Conservation (phyloP, 2,113 vertebrate genomes). For the Pipa parva region DNA sequence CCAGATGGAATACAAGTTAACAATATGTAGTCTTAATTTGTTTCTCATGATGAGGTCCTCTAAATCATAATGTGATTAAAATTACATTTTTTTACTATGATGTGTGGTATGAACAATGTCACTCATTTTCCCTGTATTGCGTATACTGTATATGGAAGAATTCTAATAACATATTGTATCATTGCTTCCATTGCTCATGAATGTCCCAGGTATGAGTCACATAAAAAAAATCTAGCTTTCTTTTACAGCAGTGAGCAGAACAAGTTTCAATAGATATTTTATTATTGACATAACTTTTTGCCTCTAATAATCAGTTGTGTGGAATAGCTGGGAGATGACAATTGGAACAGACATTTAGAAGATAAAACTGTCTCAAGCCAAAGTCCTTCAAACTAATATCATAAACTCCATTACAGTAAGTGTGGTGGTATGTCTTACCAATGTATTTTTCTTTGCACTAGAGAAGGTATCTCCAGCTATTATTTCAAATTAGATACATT, state of each 20-base stretch:
- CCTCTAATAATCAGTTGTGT: slow-evolving; percentile 19
- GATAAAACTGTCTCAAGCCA: slow-evolving; percentile 30
- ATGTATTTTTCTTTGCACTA: not conserved
- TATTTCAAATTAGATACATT: not conserved
- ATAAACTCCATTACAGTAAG: slow-evolving; percentile 12
- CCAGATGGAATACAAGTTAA: no score
- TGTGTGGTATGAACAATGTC: no score
- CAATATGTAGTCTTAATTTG: no score
- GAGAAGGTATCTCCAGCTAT: not conserved
- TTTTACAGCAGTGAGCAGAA: not conserved
- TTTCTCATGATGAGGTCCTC: no score
- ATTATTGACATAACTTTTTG: slow-evolving; percentile 21
- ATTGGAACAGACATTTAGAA: slow-evolving; percentile 7
- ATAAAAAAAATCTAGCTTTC: not conserved
- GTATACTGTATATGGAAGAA: not conserved
- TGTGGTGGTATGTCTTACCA: slow-evolving; percentile 10
- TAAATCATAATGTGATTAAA: no score
- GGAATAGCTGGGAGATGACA: slow-evolving; percentile 8
- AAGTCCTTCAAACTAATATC: slow-evolving; percentile 26
- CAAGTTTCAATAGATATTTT: slow-evolving; percentile 22
- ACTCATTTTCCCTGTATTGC: not conserved
- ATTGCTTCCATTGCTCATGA: not conserved
- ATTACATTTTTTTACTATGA: no score
- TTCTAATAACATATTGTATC: not conserved
- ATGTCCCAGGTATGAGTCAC: slow-evolving; percentile 2